Evolutionary conservation across 2,888 invertebrate genomes (phyloP), one percentile per base, ranked within the genome.

Genomic region (Trichopoda pennipes): DNA sequence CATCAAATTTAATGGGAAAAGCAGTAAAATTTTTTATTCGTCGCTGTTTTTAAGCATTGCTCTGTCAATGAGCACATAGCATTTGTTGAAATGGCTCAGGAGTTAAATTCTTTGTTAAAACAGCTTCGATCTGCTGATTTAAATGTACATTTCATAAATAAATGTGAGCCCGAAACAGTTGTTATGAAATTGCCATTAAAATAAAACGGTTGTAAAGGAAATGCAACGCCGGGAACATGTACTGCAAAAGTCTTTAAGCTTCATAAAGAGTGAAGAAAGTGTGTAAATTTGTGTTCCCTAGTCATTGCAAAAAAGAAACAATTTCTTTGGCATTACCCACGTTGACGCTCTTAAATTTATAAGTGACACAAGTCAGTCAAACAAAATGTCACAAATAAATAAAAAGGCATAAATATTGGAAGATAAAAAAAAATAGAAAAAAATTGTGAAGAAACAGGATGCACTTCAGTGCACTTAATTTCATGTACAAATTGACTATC

Each of bases 401-500:
- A 55, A 55, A 55, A 21, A 55, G 28, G 55, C 55, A 55, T n/a
- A 51, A 51, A 51, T 19, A 51, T 19, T 51, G 51, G 19, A 51
- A 51, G 51, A 51, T 51, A 12, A 51, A 55, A 55, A 55, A 55
- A 28, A n/a, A 16, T 28, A 28, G 28, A 55, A 28, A 10, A 55
- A 55, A 28, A 55, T 55, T 23, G 28, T 28, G 28, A 55, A 16
- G 3, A 16, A 28, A 55, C 28, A 55, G 28, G 16, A 9, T 0
- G 19, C 28, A 55, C 28, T 55, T 55, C 55, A 55, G 28, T n/a
- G 0, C 28, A 42, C 56, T 69, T 56, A 44, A 69, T 69, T 56
- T 56, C 44, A 44, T 60, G 60, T 21, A 49, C 60, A 60, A 21
- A 60, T 60, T 72, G 51, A 49, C 60, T 60, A 51, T 60, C 38